Conservation (phyloP, 2,113 vertebrate genomes). For the Entelurus aequoreus region DNA sequence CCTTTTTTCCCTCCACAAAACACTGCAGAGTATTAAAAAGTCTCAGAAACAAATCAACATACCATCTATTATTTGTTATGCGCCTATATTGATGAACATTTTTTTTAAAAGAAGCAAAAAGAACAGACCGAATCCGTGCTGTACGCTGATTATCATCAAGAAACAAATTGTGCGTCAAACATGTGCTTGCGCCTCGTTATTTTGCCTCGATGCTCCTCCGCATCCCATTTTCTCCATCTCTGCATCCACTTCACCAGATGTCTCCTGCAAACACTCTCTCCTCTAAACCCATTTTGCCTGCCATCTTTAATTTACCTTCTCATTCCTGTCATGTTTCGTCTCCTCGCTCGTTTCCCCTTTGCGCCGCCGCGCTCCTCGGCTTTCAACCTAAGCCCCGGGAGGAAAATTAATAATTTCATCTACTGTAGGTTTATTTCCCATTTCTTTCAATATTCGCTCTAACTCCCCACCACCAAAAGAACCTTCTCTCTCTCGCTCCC, state of each 20-base stretch:
- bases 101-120: conserved; percentile 21
- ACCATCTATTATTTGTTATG: conserved; percentile 48
- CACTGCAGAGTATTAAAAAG: conserved; percentile 48
- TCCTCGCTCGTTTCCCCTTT: conserved; percentile 14
- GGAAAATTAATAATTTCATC: conserved; percentile 31
- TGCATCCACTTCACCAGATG: conserved; percentile 46
- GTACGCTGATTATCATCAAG: conserved; percentile 53
- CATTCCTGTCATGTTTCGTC: conserved; percentile 39
- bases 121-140: conserved; percentile 49
- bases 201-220: conserved; percentile 20
- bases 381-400: conserved; percentile 31
- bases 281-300: conserved; percentile 38
- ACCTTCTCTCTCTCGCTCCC: background rate
- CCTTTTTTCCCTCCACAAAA: conserved; percentile 21
- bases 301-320: conserved; percentile 34
- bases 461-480: background rate
- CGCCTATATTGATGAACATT: conserved; percentile 36
- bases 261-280: conserved; percentile 26
- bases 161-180: conserved; percentile 37
- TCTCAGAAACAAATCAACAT: conserved; percentile 39
- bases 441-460: conserved; percentile 33
- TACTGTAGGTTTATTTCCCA: conserved; percentile 25
- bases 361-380: conserved; percentile 15
- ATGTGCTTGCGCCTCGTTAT: conserved; percentile 26
- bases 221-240: conserved; percentile 24